Conservation (phyloP, 2,797 vertebrate species). For the Myotis planiceps region DNA sequence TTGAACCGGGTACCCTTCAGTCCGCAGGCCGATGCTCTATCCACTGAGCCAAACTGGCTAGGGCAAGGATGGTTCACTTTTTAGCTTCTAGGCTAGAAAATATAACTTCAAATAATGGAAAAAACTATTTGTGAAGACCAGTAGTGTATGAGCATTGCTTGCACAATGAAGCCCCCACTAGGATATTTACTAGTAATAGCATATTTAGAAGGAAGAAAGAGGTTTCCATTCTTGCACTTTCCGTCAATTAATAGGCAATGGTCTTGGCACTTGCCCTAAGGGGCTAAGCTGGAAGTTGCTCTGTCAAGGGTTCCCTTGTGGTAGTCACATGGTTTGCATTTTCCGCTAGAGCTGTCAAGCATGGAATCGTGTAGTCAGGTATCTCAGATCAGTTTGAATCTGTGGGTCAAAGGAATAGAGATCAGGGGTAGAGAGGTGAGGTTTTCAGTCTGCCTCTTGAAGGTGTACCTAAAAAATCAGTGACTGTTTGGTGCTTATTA, state of each 20-base stretch:
- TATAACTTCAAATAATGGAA: neutral
- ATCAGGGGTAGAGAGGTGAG: neutral
- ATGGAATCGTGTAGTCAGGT: neutral
- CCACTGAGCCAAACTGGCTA: too few species aligned
- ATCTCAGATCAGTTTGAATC: conserved; percentile 16
- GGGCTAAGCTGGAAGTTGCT: neutral
- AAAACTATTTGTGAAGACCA: neutral
- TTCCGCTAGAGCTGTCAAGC: neutral
- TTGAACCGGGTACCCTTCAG: too few species aligned
- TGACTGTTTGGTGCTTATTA: neutral
- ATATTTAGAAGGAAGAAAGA: conserved; percentile 31
- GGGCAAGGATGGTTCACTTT: neutral
- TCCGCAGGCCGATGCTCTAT: too few species aligned
- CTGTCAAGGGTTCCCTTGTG: neutral
- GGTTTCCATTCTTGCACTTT: neutral
- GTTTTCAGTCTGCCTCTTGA: neutral
- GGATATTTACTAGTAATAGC: conserved; percentile 26
- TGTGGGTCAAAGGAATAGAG: neutral
- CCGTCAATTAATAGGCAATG: conserved; percentile 7
- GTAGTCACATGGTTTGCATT: neutral
- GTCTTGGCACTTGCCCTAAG: neutral
- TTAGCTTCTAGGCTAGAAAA: neutral
- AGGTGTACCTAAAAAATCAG: neutral
- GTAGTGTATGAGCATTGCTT: neutral
- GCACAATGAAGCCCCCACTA: neutral